Conservation (phyloP, 2,888 invertebrate genomes). For the Dasypolia templi region DNA sequence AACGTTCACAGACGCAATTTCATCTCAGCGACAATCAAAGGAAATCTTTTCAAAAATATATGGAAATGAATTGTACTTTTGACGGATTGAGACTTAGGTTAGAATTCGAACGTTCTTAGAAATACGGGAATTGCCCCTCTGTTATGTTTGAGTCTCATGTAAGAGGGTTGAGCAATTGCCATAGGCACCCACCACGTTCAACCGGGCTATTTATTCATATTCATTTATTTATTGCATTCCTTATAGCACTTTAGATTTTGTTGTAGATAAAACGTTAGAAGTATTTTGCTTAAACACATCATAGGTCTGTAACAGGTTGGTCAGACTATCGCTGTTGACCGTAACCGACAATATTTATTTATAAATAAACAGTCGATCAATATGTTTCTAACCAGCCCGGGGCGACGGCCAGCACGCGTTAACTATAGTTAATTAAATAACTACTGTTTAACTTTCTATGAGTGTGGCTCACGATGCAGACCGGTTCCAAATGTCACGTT, state of each 20-base stretch:
- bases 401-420: conserved; percentile 63
- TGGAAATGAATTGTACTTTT: no score
- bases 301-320: conserved; percentile 25
- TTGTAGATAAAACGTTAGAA: conserved; percentile 12
- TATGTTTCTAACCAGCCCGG: conserved; percentile 24
- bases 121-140: no score
- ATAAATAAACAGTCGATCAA: conserved; percentile 44
- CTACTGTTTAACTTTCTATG: conserved; percentile 67
- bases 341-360: conserved; percentile 45
- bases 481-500: conserved; percentile 60
- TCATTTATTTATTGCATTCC: neutral
- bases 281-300: conserved; percentile 24
- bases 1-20: no score
- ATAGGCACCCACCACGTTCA: no score
- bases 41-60: no score
- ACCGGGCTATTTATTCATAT: neutral
- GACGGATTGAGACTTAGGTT: no score
- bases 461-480: conserved; percentile 51
- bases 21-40: no score
- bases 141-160: neutral
- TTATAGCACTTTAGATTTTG: neutral
- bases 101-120: no score
- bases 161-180: neutral
- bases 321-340: conserved; percentile 23
- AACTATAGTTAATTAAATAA: conserved; percentile 63